phyloP scores from a whole-genome alignment of 2,888 invertebrate species.

The Leptinotarsa haldemani region DNA sequence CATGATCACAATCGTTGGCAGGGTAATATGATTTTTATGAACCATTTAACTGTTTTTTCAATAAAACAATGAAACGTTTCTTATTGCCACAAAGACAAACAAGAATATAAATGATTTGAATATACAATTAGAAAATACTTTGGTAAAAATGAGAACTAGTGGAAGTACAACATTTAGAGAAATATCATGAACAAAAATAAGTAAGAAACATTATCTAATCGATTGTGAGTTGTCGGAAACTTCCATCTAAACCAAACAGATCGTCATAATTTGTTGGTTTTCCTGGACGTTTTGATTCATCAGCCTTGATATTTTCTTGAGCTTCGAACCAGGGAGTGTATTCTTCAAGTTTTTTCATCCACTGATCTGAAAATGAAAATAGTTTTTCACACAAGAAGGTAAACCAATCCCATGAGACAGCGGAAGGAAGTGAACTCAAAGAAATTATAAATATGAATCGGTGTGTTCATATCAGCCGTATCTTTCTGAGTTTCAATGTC shows the following conservation, averaged over 20 bases:
- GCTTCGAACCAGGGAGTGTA: slow-evolving; percentile 85
- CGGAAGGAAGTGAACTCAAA: too few relatives aligned
- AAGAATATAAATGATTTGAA: too few relatives aligned
- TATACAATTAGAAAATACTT: background rate
- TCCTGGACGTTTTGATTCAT: slow-evolving; percentile 84
- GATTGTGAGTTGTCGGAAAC: slow-evolving; percentile 86
- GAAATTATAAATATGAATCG: too few relatives aligned
- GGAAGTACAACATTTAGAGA: background rate
- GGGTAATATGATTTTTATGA: too few relatives aligned
- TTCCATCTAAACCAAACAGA: slow-evolving; percentile 89
- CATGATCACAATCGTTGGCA: too few relatives aligned
- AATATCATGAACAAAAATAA: background rate
- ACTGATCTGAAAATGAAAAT: slow-evolving; percentile 71
- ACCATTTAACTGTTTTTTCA: too few relatives aligned
- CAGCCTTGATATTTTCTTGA: slow-evolving; percentile 82
- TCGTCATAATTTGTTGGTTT: slow-evolving; percentile 88
- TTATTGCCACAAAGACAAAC: too few relatives aligned
- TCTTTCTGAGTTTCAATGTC: too few relatives aligned
- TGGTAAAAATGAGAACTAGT: background rate
- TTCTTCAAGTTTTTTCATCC: slow-evolving; percentile 82
- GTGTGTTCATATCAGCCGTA: too few relatives aligned
- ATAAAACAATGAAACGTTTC: too few relatives aligned
- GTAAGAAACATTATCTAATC: slow-evolving; percentile 68
- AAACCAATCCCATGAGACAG: too few relatives aligned
- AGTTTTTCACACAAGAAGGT: background rate